Percentiles rank a stretch among this genome's conserved stretches.
These are phyloP conservation scores for Vultur gryphus DNA, from an alignment of 2,797 vertebrate genomes.

Conservation along the genomic window DNA sequence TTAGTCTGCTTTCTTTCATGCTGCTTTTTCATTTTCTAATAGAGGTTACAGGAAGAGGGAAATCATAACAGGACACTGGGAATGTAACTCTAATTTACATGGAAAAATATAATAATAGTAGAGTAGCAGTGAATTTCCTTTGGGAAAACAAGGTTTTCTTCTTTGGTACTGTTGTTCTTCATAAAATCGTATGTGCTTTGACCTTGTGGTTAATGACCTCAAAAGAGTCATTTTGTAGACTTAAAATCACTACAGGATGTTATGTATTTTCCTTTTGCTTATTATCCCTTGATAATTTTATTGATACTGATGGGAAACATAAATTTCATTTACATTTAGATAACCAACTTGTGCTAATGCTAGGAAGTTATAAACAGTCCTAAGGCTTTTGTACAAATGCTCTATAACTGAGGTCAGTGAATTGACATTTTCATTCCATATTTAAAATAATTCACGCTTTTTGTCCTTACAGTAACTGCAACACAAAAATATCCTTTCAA, in stretches of 20 bases:
- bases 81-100: constrained; percentile 18
- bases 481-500: neutral
- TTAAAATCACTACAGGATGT: neutral
- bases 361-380: neutral
- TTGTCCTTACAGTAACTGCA: neutral
- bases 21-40: constrained; percentile 35
- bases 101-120: neutral
- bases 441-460: neutral
- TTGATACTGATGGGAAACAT: neutral
- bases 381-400: neutral
- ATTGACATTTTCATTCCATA: neutral
- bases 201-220: neutral
- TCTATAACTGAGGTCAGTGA: neutral
- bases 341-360: neutral
- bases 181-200: neutral
- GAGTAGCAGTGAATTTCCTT: constrained; percentile 11
- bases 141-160: constrained; percentile 16
- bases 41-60: neutral
- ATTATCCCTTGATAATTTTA: neutral
- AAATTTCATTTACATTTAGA: constrained; percentile 1
- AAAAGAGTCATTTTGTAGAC: neutral
- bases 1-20: constrained; percentile 27
- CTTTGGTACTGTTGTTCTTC: neutral
- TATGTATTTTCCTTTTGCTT: constrained; percentile 5
- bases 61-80: neutral